A percentile compares a stretch with the other conserved stretches of the same genome.
These are phyloP conservation scores for Myrmecophaga tridactyla DNA, from an alignment of 2,113 vertebrate genomes.

Conservation along the genomic window DNA sequence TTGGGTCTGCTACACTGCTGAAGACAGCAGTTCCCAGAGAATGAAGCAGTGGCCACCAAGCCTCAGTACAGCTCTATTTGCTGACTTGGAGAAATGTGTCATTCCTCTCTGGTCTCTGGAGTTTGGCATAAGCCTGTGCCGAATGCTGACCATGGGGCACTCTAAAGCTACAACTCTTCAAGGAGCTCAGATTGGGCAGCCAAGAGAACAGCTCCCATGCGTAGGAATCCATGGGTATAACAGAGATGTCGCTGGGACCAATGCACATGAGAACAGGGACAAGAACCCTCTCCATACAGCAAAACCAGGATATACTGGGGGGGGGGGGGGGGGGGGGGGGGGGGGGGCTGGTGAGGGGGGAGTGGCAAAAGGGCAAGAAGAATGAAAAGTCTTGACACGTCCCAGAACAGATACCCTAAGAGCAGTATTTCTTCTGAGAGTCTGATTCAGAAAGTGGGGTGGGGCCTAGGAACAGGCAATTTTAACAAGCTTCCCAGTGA, in stretches of 20 bases:
- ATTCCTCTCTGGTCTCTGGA: slow-evolving; percentile 58
- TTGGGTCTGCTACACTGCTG: slow-evolving; percentile 47
- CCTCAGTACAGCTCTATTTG: neutral
- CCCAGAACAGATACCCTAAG: neutral
- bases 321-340: accelerated
- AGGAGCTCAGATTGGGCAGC: neutral
- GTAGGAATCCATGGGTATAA: neutral
- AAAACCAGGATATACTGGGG: accelerated
- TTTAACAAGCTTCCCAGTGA: neutral
- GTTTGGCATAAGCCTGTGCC: slow-evolving; percentile 39
- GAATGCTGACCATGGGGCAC: slow-evolving; percentile 48
- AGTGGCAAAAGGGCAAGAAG: too few species aligned
- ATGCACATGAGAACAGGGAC: neutral
- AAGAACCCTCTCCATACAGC: neutral
- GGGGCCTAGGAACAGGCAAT: neutral
- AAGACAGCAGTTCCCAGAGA: slow-evolving; percentile 55
- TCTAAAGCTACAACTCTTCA: neutral
- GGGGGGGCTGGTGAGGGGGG: too few species aligned
- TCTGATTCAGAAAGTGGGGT: neutral
- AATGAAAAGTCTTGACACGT: neutral
- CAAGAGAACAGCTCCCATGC: neutral
- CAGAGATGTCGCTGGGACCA: neutral
- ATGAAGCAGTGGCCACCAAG: neutral
- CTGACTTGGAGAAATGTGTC: slow-evolving; percentile 60
- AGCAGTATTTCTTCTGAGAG: neutral